A percentile compares a stretch with the other conserved stretches of the same genome.
Conservation (phyloP, 92 coral and sea anemone genomes). For the Anthopleura xanthogrammica region DNA sequence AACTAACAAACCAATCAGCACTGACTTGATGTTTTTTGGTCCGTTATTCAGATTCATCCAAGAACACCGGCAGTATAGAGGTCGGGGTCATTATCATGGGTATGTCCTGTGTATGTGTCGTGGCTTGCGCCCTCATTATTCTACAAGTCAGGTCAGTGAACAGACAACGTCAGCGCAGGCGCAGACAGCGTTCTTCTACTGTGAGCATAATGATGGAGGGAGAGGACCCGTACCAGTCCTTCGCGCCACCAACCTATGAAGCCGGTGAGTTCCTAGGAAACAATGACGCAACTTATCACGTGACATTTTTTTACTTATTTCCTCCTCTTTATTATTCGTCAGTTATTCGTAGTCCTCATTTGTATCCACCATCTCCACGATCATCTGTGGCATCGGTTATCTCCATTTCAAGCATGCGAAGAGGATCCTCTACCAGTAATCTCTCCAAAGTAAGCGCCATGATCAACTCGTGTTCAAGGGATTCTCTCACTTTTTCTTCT, state of each 20-base stretch:
- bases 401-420: constrained; percentile 18
- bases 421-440: constrained; percentile 20
- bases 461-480: constrained; percentile 7
- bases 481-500: constrained; percentile 13
- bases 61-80: constrained; percentile 43
- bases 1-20: not conserved
- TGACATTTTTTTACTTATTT: not conserved
- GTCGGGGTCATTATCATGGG: constrained; percentile 82
- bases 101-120: constrained; percentile 63
- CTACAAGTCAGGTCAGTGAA: constrained; percentile 67
- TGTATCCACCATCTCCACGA: constrained; percentile 70
- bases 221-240: constrained; percentile 16
- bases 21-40: not conserved
- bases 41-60: constrained; percentile 19
- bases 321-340: not conserved
- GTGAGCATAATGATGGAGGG: constrained; percentile 20
- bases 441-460: constrained; percentile 32
- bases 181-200: constrained; percentile 40
- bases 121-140: constrained; percentile 69
- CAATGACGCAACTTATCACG: not conserved
- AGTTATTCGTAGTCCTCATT: constrained; percentile 75
- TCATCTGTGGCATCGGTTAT: constrained; percentile 36
- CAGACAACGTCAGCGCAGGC: constrained; percentile 65
- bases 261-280: constrained; percentile 49
- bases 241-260: constrained; percentile 85